Conservation (phyloP, 2,113 vertebrate genomes). For the Paracanthobrama guichenoti region DNA sequence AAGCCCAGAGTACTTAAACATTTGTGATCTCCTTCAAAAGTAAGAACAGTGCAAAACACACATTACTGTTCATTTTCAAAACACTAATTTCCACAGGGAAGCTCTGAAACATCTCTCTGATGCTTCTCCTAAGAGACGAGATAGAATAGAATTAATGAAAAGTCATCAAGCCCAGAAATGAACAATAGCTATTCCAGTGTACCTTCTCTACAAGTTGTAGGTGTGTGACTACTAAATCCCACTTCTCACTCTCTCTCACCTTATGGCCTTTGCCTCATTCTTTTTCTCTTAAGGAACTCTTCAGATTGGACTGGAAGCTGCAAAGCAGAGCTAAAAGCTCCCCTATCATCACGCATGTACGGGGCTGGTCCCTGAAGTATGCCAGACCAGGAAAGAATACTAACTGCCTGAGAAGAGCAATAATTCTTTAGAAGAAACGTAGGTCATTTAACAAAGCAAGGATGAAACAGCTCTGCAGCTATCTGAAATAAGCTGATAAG, state of each 20-base stretch:
- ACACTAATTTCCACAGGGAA: constrained; percentile 1
- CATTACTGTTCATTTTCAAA: background rate
- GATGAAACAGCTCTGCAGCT: background rate
- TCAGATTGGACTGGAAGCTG: background rate
- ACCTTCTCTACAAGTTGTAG: background rate
- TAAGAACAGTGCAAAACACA: background rate
- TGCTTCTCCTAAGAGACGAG: constrained; percentile 6
- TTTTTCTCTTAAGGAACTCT: background rate
- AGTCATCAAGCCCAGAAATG: background rate
- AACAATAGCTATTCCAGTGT: background rate
- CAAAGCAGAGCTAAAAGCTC: background rate
- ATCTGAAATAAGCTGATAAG: constrained; percentile 11
- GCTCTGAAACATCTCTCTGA: constrained; percentile 12
- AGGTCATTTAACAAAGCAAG: background rate
- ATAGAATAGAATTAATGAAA: background rate
- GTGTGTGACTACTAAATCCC: constrained; percentile 37
- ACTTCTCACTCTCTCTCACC: constrained; percentile 3
- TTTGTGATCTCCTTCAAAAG: background rate
- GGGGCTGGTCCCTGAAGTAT: background rate
- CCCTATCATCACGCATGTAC: background rate
- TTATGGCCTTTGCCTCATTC: background rate
- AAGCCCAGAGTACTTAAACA: background rate
- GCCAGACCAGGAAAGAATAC: background rate
- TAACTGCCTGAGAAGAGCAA: background rate
- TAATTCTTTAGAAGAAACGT: background rate